Base-by-base conservation (phyloP, 2,797 vertebrate genomes). In the Syngnathus rostellatus region DNA sequence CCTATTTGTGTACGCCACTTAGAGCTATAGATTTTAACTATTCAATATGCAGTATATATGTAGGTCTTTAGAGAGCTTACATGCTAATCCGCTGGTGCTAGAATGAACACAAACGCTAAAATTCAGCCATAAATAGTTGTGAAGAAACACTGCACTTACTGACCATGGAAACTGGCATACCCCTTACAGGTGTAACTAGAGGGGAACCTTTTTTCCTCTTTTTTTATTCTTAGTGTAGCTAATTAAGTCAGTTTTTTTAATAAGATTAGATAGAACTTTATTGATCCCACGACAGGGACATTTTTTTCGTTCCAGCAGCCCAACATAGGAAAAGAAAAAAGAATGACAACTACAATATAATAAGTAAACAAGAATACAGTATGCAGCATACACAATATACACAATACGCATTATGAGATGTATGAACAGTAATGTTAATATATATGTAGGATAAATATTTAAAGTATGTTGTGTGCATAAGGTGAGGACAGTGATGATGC, bases 1-100 rank as follows among this genome's bases (percentile, higher is more conserved):
- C 61, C 39, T 17, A 39, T 48, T 69, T 12, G 43, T 65, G 63
- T 40, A 63, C 57, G 57, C 37, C 63, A 68, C 59, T 70, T 63
- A 63, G 16, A 65, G 37, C 12, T 16, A 31, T 14, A 1, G 16
- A 31, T 57, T 57, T 57, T 31, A 57, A 57, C 55, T 37, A 57
- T 61, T 63, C 16, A 65, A 46, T 78, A 19, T 43, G 55, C 14
- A 16, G 25, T 57, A 57, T 57, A 37, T 6, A 23, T 23, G 23
- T 23, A 17, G 16, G 55, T 31, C 31, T 31, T 31, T 31, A 31
- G 31, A 31, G 31, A 16, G 6, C 37, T 31, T 37, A 57, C 25
- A 37, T 37, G 55, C 55, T 17, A 57, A 57, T 57, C 14, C 25
- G 37, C 12, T 12, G 16, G 23, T 7, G 12, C 23, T 14, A 38